Evolutionary conservation across 2,888 invertebrate genomes (phyloP), one percentile per base, ranked within the genome.

Genomic region (Andrena praecox): DNA sequence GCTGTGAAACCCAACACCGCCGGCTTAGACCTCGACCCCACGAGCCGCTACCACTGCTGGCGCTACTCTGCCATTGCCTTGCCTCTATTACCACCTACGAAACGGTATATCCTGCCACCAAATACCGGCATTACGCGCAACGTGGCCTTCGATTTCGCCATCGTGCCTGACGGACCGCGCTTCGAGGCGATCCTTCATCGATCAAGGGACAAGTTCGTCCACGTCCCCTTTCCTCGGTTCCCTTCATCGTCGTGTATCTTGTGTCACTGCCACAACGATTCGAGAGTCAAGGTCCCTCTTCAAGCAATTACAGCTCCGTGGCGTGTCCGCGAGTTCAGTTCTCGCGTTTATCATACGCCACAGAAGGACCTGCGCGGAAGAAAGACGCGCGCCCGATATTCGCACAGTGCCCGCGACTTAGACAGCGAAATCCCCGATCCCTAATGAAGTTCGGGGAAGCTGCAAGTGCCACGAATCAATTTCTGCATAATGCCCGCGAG

Each of bases 1-100:
- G 90, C 87, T 90, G 91, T 90, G 90, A 91, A 90, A 90, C 86
- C 81, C 87, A 87, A 91, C 86, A 87, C 87, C 85, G 88, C 86
- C 89, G 89, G 81, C 85, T 85, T 84, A 85, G 88, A 85, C 84
- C 89, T 87, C 88, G 88, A 89, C 85, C 89, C 80, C 85, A 75
- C 59, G 64, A 86, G 77, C 81, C 71, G 88, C 80, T 77, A 80
- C 64, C 88, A 80, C 77, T 80, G 82, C 82, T 62, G 78, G 77
- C 87, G 87, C 78, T 85, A 69, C 35, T 29, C 66, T 64, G 68
- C 78, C 73, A 50, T 33, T 74, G 60, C 33, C 67, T 62, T 27
- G 71, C 54, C 62, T 76, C 71, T 68, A 80, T 88, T 85, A 73
- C 69, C 79, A 74, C 60, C 66, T 42, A 48, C 75, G 72, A 87